Evolutionary conservation across 2,113 vertebrate species (phyloP).

Genomic region (Mohoua ochrocephala): DNA sequence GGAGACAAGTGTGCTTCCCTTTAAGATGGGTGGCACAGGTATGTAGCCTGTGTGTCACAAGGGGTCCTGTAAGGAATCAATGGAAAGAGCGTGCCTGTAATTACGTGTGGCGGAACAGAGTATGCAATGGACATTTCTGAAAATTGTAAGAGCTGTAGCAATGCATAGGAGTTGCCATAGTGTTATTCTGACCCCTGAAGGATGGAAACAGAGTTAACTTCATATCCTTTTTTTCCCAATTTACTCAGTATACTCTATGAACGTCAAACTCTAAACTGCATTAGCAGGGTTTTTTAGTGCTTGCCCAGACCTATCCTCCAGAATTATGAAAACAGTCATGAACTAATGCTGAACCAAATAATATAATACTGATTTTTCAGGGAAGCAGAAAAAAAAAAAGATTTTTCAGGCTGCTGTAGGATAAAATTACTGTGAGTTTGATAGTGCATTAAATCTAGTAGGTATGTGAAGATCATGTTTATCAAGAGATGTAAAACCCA

Average conservation of each 20-base stretch:
- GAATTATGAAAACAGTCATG: constrained; percentile 55
- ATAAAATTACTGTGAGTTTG: constrained; percentile 46
- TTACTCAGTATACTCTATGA: constrained; percentile 50
- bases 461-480: not conserved
- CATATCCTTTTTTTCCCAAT: constrained; percentile 50
- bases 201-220: constrained; percentile 77
- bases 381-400: not conserved
- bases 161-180: constrained; percentile 65
- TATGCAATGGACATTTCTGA: constrained; percentile 40
- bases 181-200: constrained; percentile 84
- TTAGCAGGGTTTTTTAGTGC: constrained; percentile 50
- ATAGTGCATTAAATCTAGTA: not conserved
- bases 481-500: constrained; percentile 12
- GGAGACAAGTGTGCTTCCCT: not conserved
- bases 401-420: not conserved
- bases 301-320: constrained; percentile 2
- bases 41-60: not conserved
- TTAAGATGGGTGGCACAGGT: not conserved
- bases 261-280: constrained; percentile 59
- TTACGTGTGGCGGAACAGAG: not conserved
- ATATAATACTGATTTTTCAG: constrained; percentile 25
- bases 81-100: not conserved
- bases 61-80: constrained; percentile 28
- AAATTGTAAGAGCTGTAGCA: constrained; percentile 51
- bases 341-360: not conserved